These are phyloP conservation scores for Zosterops japonicus DNA, from an alignment of 2,113 vertebrate species.

Conservation along the genomic window DNA sequence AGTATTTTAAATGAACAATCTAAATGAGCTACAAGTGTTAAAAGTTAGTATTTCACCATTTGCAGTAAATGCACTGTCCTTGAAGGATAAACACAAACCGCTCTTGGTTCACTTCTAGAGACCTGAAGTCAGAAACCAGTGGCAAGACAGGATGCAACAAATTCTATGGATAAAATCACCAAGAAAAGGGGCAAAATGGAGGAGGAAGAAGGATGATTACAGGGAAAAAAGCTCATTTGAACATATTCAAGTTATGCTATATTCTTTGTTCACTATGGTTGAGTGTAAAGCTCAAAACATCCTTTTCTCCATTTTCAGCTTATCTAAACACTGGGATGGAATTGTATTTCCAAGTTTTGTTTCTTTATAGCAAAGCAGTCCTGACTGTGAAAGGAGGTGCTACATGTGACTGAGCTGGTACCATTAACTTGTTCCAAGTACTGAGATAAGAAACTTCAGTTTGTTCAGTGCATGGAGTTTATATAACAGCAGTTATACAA, in stretches of 20 bases:
- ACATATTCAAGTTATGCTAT: neutral
- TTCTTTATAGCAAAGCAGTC: neutral
- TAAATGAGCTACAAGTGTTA: neutral
- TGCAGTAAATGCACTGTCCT: neutral
- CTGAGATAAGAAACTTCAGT: neutral
- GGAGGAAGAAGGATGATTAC: neutral
- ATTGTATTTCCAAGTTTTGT: neutral
- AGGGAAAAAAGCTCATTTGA: neutral
- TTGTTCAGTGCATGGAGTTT: neutral
- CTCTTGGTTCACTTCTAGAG: neutral
- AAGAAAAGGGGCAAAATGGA: neutral
- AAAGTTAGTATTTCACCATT: neutral
- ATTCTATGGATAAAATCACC: neutral
- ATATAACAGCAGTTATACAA: neutral
- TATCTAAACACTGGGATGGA: neutral
- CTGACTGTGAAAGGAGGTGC: neutral
- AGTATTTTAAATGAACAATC: neutral
- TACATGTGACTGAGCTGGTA: neutral
- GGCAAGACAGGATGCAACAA: neutral
- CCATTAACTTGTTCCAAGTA: neutral
- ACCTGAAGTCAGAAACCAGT: neutral
- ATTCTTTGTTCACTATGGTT: neutral
- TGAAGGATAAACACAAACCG: neutral
- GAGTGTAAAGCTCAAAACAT: neutral
- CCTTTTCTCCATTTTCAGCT: neutral